Base-by-base conservation (phyloP, 2,797 vertebrate species). In the Catamblyrhynchus diadema region DNA sequence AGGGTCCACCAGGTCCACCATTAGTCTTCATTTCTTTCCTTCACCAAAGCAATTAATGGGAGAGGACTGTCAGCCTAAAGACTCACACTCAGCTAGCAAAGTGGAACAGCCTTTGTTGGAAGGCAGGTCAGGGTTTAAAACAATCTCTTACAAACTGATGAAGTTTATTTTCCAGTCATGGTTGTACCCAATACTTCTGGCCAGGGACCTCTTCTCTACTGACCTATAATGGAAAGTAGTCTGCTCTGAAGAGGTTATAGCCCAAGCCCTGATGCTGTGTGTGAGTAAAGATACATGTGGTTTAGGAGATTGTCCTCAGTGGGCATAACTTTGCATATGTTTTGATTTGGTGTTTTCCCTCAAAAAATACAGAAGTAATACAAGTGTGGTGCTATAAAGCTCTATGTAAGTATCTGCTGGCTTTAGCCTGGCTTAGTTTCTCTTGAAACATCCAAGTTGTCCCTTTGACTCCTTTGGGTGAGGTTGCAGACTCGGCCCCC, bases 11-110 rank as follows among this genome's bases (percentile, higher is more conserved):
- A 82, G 39, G 32, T 37, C 64, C 25, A 27, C 86, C 32, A 66
- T 97, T 96, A 83, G 80, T 96, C 92, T 96, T 97, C 53, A 95
- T 97, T 96, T 96, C 67, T 92, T 94, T 74, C 69, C 91, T 75
- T 88, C 33, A 24, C 80, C 78, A 79, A 59, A 87, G 44, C 67
- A 79, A 72, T 96, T 96, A 94, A 89, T 81, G 53, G 61, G 44
- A 86, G 65, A 93, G n/a, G 57, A 67, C 44, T 73, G 61, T 91
- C 23, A 1, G 27, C 71, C 47, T 60, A 41, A 73, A 77, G 77
- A 74, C 35, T 71, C 2, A 1, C 70, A 86, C 35, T 85, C 71
- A 75, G 88, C 71, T 92, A 77, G 81, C 81, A 86, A 33, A 80
- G 62, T 54, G 57, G 48, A 81, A 10, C 71, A 66, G 48, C 44